Conservation (phyloP, 2,797 vertebrate species). For the Pseudochaenichthys georgianus region DNA sequence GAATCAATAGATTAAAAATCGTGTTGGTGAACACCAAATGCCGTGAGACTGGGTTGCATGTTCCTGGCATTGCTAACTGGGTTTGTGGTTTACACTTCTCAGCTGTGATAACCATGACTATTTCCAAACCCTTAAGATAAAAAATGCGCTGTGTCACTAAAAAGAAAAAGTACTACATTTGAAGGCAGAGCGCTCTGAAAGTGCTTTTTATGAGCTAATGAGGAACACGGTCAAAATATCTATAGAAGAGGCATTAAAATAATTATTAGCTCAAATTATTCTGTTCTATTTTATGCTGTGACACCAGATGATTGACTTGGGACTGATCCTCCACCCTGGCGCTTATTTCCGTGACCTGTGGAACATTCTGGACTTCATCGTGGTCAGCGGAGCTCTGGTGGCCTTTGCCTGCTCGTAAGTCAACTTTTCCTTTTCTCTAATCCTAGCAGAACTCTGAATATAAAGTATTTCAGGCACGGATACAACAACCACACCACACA, state of each 20-base stretch:
- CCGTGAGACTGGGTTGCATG: no score
- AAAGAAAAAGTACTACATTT: background rate
- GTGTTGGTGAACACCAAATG: no score
- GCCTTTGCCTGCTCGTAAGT: constrained; percentile 99
- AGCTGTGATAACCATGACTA: constrained; percentile 8
- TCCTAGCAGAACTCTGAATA: background rate
- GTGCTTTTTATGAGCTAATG: background rate
- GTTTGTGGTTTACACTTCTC: constrained; percentile 22
- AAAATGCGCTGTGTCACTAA: constrained; percentile 1
- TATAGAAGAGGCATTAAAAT: background rate
- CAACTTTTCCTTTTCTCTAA: background rate
- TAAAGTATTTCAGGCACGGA: background rate
- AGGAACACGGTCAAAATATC: background rate
- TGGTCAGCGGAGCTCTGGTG: constrained; percentile 99
- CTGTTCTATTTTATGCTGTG: background rate
- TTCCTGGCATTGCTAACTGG: constrained; percentile 16
- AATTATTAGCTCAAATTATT: background rate
- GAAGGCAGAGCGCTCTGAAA: background rate
- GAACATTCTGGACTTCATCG: constrained; percentile 99
- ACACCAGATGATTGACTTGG: constrained; percentile 95
- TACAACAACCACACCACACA: background rate
- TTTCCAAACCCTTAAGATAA: constrained; percentile 7
- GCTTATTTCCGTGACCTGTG: constrained; percentile 98
- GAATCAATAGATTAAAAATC: no score
- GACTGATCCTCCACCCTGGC: constrained; percentile 95